Conservation (phyloP, 2,113 vertebrate species). For the Grammomys dolichurus region DNA sequence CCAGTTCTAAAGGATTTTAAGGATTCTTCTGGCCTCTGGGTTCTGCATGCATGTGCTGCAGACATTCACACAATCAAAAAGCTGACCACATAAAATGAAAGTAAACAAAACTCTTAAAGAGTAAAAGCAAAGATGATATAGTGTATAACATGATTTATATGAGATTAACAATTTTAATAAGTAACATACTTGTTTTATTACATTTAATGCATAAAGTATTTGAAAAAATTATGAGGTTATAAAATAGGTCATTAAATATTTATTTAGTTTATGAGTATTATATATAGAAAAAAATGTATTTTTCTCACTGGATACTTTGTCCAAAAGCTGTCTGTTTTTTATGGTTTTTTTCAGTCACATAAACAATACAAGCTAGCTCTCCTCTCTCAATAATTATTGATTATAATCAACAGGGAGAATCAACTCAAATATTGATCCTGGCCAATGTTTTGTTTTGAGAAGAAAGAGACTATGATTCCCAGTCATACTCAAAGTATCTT, state of each 20-base stretch:
- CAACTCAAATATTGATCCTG: neutral
- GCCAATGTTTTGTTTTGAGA: neutral
- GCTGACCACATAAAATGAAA: neutral
- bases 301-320: neutral
- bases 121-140: neutral
- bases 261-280: slow-evolving; percentile 44
- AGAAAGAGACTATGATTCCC: no score
- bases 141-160: neutral
- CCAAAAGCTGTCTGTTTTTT: neutral
- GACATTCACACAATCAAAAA: neutral
- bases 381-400: neutral
- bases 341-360: neutral
- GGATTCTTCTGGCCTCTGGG: neutral
- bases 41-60: no score
- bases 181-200: neutral
- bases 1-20: neutral
- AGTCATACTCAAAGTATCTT: neutral
- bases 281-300: neutral
- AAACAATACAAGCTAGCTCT: neutral
- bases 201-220: neutral
- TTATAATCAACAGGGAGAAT: neutral
- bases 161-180: neutral
- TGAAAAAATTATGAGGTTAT: neutral
- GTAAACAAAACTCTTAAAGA: neutral
- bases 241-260: neutral